These are phyloP conservation scores for Corythornis vintsioides DNA, from an alignment of 2,113 vertebrate species.

Conservation along the genomic window DNA sequence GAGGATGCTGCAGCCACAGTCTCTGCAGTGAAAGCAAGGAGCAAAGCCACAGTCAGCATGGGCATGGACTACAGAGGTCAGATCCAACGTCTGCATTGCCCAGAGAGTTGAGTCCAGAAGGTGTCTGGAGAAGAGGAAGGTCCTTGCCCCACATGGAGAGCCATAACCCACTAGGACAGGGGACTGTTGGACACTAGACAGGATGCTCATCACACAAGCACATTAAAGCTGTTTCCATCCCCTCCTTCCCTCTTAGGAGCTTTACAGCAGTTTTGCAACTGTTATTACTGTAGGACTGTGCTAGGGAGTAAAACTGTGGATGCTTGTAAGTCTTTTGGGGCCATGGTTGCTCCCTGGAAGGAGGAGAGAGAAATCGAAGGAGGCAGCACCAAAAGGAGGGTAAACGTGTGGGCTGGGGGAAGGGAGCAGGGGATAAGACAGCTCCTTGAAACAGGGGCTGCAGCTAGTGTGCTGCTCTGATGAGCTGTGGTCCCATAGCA, in stretches of 20 bases:
- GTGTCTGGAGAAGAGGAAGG: not conserved
- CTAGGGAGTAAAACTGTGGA: rapidly evolving
- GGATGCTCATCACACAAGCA: not conserved
- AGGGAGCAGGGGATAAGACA: not conserved
- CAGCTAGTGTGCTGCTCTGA: not conserved
- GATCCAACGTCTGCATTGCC: not conserved
- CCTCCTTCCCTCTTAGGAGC: too few relatives aligned
- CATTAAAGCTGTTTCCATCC: not conserved
- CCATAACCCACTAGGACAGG: not conserved
- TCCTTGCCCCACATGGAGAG: rapidly evolving
- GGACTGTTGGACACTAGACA: rapidly evolving
- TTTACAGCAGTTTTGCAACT: not conserved
- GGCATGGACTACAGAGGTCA: not conserved
- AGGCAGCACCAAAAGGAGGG: not conserved
- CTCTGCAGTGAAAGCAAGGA: not conserved
- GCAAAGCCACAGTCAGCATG: not conserved
- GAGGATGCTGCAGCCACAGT: not conserved
- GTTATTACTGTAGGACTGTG: not conserved
- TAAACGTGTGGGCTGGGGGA: not conserved
- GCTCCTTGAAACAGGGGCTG: rapidly evolving
- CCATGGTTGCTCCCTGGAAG: not conserved
- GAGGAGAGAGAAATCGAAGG: not conserved
- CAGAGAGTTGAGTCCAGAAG: not conserved
- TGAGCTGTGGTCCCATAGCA: rapidly evolving
- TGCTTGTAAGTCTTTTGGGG: not conserved